Evolutionary conservation across 1,140 invertebrate genomes (phyloP), one percentile per base, ranked within the genome.

Genomic region (Schlechtendalia chinensis): DNA sequence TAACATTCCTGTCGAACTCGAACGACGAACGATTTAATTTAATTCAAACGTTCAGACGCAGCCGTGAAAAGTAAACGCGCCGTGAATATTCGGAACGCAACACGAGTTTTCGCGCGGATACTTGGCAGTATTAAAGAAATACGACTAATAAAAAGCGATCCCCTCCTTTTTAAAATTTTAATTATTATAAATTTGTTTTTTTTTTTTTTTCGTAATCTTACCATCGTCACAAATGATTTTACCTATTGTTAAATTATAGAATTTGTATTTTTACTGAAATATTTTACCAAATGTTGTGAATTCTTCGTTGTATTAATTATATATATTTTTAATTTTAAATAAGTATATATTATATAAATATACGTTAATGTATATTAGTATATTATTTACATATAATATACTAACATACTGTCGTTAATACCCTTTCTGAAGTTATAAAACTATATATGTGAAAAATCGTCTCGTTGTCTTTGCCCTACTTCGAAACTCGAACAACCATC

Each of bases 211-310:
- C n/a, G n/a, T n/a, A n/a, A 29, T 72, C 17, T 54, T 54, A 72
- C 24, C 27, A 5, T 12, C 12, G 24, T 14, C 24, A 47, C 24
- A 72, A 53, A 72, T 50, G 24, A 71, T 54, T n/a, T 72, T 39
- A 39, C 32, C 50, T 53, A 39, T 39, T 50, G 67, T 69, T 69
- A 69, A 50, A 69, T 69, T 54, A 29, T 54, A 72, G 47, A 72
- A 54, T 72, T 72, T 72, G 54, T 72, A 72, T 72, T 72, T 72
- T 72, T 72, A 72, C 24, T 72, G 17, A 54, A 72, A 54, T 72
- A 72, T 72, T 69, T 50, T 69, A 69, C 67, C 67, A 50, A 69
- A 50, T 50, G 50, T 72, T 72, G 69, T 72, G 47, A 54, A 71
- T 54, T 72, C 29, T 53, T 24, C 53, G 69, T 72, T 72, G 69